These are phyloP conservation scores for Falco biarmicus DNA, from an alignment of 2,797 vertebrate species.

Conservation along the genomic window DNA sequence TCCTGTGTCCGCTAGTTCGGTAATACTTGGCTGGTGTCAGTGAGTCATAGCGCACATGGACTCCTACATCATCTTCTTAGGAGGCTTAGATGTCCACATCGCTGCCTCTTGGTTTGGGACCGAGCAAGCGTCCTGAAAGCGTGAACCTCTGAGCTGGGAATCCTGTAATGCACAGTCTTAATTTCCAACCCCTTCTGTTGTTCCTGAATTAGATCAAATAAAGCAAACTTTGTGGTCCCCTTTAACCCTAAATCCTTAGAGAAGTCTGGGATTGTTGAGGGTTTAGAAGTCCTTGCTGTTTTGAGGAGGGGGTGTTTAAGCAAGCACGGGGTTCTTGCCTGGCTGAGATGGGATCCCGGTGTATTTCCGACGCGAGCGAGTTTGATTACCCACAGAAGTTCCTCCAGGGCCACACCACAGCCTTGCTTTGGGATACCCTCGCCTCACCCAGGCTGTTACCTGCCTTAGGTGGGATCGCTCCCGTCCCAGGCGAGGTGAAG, in stretches of 20 bases:
- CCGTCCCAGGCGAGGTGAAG: neutral
- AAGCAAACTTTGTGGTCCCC: neutral
- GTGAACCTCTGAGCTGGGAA: neutral
- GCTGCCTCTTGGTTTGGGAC: neutral
- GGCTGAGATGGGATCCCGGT: neutral
- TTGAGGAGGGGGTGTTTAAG: neutral
- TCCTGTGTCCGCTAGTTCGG: neutral
- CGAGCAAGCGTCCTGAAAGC: neutral
- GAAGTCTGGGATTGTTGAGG: neutral
- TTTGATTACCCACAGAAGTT: neutral
- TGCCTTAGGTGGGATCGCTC: neutral
- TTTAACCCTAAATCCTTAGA: neutral
- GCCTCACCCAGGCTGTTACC: neutral
- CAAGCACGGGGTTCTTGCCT: neutral
- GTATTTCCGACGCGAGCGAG: neutral
- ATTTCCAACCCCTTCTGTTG: neutral
- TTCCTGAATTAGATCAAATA: neutral
- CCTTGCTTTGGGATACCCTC: neutral
- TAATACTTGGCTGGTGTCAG: neutral
- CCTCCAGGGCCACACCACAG: neutral
- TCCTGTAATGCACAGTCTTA: neutral
- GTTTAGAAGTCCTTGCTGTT: neutral
- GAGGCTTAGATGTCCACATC: neutral
- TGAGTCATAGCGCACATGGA: rapidly evolving
- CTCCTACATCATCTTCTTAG: neutral